A percentile compares a stretch with the other conserved stretches of the same genome.
phyloP scores from a whole-genome alignment of 2,888 invertebrate genomes.

The Lycia hirtaria region DNA sequence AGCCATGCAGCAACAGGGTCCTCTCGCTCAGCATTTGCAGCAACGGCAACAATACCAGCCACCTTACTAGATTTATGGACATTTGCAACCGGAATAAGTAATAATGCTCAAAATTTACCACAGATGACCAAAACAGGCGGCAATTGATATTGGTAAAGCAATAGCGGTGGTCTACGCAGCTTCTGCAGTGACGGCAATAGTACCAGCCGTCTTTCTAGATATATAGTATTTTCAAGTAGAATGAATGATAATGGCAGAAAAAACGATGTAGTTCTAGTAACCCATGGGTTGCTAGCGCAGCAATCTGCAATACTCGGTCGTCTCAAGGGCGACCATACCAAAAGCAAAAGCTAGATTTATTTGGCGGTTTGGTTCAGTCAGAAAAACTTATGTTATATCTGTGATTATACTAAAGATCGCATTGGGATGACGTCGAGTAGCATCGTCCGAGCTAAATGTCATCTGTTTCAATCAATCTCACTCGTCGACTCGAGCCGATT shows the following conservation, averaged over 20 bases:
- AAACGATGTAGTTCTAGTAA: neutral
- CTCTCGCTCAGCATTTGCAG: constrained; percentile 80
- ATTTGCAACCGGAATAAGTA: neutral
- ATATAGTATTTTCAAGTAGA: neutral
- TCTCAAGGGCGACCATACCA: too few relatives aligned
- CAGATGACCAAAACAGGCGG: neutral
- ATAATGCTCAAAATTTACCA: neutral
- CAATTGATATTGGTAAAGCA: constrained; percentile 3
- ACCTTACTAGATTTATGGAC: constrained; percentile 60
- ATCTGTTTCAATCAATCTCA: too few relatives aligned
- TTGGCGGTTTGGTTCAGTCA: too few relatives aligned
- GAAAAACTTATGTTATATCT: too few relatives aligned
- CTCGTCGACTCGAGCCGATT: too few relatives aligned
- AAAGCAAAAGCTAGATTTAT: too few relatives aligned
- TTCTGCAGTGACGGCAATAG: constrained; percentile 1
- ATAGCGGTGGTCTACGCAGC: neutral
- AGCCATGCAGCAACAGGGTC: constrained; percentile 88
- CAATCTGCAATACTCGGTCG: too few relatives aligned
- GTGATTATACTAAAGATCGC: too few relatives aligned
- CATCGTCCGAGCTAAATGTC: too few relatives aligned
- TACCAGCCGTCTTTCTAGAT: neutral
- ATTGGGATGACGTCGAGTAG: too few relatives aligned
- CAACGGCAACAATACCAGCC: constrained; percentile 76
- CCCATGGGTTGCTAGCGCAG: too few relatives aligned
- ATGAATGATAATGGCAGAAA: too few relatives aligned